Percentiles rank a stretch among this genome's conserved stretches.
Evolutionary conservation across 2,888 invertebrate genomes (phyloP).

Genomic region (Clepsis dumicolana): DNA sequence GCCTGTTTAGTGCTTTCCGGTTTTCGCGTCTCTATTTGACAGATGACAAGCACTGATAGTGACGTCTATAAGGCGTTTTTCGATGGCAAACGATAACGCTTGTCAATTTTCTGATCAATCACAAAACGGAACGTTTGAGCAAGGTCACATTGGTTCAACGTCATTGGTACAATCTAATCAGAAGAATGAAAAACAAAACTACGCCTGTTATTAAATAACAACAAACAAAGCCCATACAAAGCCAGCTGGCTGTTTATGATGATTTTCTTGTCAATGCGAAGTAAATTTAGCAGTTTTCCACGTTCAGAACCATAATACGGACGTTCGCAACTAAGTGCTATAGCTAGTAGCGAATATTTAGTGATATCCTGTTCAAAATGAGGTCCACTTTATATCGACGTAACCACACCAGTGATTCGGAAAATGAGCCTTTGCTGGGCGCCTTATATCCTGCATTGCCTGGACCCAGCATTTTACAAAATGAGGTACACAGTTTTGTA

Average conservation of each 20-base stretch:
- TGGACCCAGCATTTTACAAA: slow-evolving; percentile 54
- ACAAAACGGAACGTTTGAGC: slow-evolving; percentile 4
- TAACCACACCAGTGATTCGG: slow-evolving; percentile 57
- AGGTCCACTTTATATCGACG: slow-evolving; percentile 66
- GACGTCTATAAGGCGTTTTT: slow-evolving; percentile 12
- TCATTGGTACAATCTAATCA: slow-evolving; percentile 8
- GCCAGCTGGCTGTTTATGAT: slow-evolving; percentile 15
- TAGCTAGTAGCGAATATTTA: slow-evolving; percentile 27
- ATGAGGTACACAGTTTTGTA: slow-evolving; percentile 60
- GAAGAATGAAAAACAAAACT: background rate
- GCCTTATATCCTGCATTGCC: slow-evolving; percentile 56
- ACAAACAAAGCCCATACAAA: slow-evolving; percentile 1
- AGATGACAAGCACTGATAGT: background rate
- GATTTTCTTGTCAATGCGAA: background rate
- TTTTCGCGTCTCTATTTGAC: slow-evolving; percentile 22
- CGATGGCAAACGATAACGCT: background rate
- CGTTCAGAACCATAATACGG: slow-evolving; percentile 6
- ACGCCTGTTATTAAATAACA: background rate
- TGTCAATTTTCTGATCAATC: background rate
- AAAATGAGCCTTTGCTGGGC: slow-evolving; percentile 70
- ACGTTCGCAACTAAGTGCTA: slow-evolving; percentile 27
- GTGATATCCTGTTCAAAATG: slow-evolving; percentile 61
- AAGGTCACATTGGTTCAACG: slow-evolving; percentile 7
- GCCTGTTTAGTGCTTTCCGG: slow-evolving; percentile 6
- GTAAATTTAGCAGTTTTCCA: slow-evolving; percentile 26